Evolutionary conservation across 2,113 vertebrate genomes (phyloP), one percentile per base, ranked within the genome.

Genomic region (Hydropotes inermis): DNA sequence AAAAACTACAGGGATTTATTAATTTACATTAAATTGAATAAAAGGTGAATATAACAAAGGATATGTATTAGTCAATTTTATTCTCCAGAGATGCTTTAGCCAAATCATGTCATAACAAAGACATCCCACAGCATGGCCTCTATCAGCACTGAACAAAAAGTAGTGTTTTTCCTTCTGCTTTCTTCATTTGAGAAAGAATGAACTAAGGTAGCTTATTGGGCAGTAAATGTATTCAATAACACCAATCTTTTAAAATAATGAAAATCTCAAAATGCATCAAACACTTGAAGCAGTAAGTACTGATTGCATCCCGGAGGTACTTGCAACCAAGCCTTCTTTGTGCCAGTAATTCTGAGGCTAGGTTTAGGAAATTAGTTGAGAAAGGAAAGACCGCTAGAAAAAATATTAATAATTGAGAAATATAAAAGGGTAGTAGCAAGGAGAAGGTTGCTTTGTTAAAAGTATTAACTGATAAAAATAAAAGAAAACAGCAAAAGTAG

Each of bases 181-280:
- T 97, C 95, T 97, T 78, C 76, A 82, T 92, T 61, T 95, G 95
- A 97, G 91, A 97, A 97, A 90, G 55, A 74, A 95, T 67, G 33
- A 76, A 93, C 50, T 94, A 79, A 87, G 93, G 81, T 79, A 47
- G 55, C 83, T 94, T 97, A 91, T 91, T 96, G 95, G 92, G 89
- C 45, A 96, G 61, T 87, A 91, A 95, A 93, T 94, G n/a, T 94
- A 96, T 93, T 96, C 89, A 96, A 83, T 81, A 96, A 97, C 79
- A 93, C 58, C 94, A 97, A 78, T 76, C 87, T 95, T 97, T 97
- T 87, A 95, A 85, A 90, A 96, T 96, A 97, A 96, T 97, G 96
- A 90, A 98, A 98, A 92, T 93, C 76, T 98, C 58, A 82, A 96
- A 98, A 96, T 39, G 96, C 92, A 95, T 70, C 89, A 97, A 96